phyloP scores from a whole-genome alignment of 2,888 invertebrate genomes.

The Rhingia rostrata region DNA sequence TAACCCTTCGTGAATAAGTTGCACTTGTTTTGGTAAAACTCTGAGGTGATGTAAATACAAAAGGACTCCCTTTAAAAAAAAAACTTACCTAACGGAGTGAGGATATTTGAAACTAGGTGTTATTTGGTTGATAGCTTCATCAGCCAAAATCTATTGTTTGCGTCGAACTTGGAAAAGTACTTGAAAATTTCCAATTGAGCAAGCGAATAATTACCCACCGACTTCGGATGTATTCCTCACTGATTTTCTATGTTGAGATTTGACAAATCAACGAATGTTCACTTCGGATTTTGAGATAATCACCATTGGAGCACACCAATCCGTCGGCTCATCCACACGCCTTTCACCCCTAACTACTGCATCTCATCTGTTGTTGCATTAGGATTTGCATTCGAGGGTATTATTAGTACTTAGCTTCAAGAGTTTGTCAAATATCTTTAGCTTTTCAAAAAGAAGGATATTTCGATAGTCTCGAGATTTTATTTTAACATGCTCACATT shows the following conservation, averaged over 20 bases:
- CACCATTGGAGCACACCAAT: slow-evolving; percentile 52
- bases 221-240: slow-evolving; percentile 73
- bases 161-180: slow-evolving; percentile 78
- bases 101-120: too few relatives aligned
- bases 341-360: slow-evolving; percentile 27
- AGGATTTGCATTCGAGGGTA: not conserved
- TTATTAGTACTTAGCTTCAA: too few relatives aligned
- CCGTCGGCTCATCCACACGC: slow-evolving; percentile 37
- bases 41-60: too few relatives aligned
- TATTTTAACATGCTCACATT: too few relatives aligned
- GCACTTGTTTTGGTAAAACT: too few relatives aligned
- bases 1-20: too few relatives aligned
- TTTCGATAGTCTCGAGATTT: too few relatives aligned
- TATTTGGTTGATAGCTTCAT: slow-evolving; percentile 14
- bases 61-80: too few relatives aligned
- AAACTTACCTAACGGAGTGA: too few relatives aligned
- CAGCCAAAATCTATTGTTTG: slow-evolving; percentile 69
- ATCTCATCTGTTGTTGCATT: slow-evolving; percentile 42
- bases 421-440: too few relatives aligned
- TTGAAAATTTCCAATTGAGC: slow-evolving; percentile 70
- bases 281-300: slow-evolving; percentile 33
- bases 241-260: slow-evolving; percentile 5
- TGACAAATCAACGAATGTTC: slow-evolving; percentile 14
- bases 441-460: too few relatives aligned
- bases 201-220: slow-evolving; percentile 68